These are phyloP conservation scores for Drosophila robusta DNA, from an alignment of 2,888 invertebrate genomes.

Conservation along the genomic window DNA sequence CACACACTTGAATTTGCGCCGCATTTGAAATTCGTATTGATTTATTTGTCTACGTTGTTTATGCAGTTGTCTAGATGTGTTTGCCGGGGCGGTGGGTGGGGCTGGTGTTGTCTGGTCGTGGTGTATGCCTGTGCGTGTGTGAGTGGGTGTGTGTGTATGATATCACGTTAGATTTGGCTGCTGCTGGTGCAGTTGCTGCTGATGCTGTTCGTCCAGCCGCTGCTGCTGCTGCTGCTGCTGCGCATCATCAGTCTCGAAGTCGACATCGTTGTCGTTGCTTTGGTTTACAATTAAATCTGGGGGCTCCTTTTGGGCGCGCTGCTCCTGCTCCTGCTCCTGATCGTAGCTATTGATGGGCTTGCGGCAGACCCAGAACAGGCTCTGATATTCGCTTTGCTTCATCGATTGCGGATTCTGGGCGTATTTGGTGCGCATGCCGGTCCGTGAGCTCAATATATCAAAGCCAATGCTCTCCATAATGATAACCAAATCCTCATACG, in stretches of 20 bases:
- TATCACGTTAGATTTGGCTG: slow-evolving; percentile 47
- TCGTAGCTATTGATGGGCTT: slow-evolving; percentile 87
- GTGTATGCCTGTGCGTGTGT: not conserved
- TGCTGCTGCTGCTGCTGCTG: slow-evolving; percentile 1
- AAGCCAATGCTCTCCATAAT: slow-evolving; percentile 94
- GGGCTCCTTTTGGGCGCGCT: slow-evolving; percentile 43
- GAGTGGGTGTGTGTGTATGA: slow-evolving; percentile 3
- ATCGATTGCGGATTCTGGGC: slow-evolving; percentile 96
- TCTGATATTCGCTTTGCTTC: slow-evolving; percentile 96
- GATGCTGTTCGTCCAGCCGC: not conserved
- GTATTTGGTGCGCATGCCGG: slow-evolving; percentile 93
- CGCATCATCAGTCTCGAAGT: slow-evolving; percentile 39
- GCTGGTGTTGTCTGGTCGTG: not conserved
- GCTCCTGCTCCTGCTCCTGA: slow-evolving; percentile 2
- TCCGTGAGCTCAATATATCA: slow-evolving; percentile 89
- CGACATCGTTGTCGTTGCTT: slow-evolving; percentile 19
- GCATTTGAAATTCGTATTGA: slow-evolving; percentile 35
- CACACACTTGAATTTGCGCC: not conserved
- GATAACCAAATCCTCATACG: slow-evolving; percentile 92
- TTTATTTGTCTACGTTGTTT: slow-evolving; percentile 24
- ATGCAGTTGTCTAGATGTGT: slow-evolving; percentile 1
- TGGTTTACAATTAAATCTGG: slow-evolving; percentile 53
- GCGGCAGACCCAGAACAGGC: slow-evolving; percentile 95
- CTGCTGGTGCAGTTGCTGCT: no score
- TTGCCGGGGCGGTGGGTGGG: slow-evolving; percentile 24